Percentiles rank a stretch among this genome's conserved stretches.
These are phyloP conservation scores for Gonatopus flavifemur DNA, from an alignment of 1,140 invertebrate species.

Conservation along the genomic window DNA sequence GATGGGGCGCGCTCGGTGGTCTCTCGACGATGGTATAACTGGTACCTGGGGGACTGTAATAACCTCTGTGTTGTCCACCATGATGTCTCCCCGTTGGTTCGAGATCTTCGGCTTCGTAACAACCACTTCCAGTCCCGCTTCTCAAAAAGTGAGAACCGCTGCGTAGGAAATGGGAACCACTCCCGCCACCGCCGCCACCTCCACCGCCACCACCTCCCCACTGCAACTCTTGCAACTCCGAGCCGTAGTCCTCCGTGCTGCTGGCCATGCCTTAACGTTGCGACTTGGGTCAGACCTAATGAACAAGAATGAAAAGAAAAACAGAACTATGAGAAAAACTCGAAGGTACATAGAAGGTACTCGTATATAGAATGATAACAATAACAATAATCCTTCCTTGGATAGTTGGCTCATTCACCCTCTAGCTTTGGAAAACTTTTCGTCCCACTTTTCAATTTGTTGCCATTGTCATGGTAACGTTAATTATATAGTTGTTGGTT, in stretches of 20 bases:
- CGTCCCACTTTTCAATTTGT: too few species aligned
- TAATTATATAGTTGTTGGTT: too few species aligned
- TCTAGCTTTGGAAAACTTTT: too few species aligned
- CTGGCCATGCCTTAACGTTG: slow-evolving; percentile 47
- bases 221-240: slow-evolving; percentile 62
- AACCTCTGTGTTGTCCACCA: slow-evolving; percentile 46
- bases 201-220: slow-evolving; percentile 56
- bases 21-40: slow-evolving; percentile 84
- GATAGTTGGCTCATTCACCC: too few species aligned
- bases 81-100: slow-evolving; percentile 37
- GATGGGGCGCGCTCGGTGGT: slow-evolving; percentile 72
- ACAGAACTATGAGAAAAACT: too few species aligned
- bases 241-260: slow-evolving; percentile 57
- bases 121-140: slow-evolving; percentile 44
- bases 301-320: too few species aligned
- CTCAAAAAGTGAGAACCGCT: slow-evolving; percentile 44
- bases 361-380: too few species aligned
- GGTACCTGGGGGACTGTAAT: slow-evolving; percentile 67
- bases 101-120: slow-evolving; percentile 59
- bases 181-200: slow-evolving; percentile 54
- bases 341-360: too few species aligned
- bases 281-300: slow-evolving; percentile 48
- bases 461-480: too few species aligned
- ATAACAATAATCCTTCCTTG: too few species aligned
- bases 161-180: slow-evolving; percentile 45